Evolutionary conservation across 2,113 vertebrate genomes (phyloP), one percentile per base, ranked within the genome.

Genomic region (Indicator indicator): DNA sequence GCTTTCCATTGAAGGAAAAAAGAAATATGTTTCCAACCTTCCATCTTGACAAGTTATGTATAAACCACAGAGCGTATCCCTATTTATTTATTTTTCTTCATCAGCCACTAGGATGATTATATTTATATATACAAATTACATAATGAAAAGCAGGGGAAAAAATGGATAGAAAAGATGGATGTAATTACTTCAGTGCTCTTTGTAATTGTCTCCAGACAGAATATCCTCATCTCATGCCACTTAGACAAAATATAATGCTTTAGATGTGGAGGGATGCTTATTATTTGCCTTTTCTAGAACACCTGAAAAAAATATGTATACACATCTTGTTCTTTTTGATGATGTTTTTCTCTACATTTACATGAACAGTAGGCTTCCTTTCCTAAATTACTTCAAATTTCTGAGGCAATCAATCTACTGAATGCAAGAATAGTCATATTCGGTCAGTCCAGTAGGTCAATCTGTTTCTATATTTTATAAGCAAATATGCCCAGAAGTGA

Each of bases 81-180:
- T 97, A 76, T 94, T 96, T 97, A 88, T 96, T 96, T 97, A 86
- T 91, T 95, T 95, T 86, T 85, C 71, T 95, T 96, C 20, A 0
- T 86, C 89, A 88, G 65, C 23, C 60, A 56, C 56, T 40, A 93
- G 60, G 84, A 92, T 88, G 80, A 83, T 84, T 96, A 85, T 88
- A 92, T 95, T 97, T 95, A 86, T 94, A 84, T 60, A 90, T 32
- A 92, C 73, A 95, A 87, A 76, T 91, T 75, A 59, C 55, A 94
- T 95, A 97, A 95, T 94, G 74, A 97, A 94, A 95, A 95, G 26
- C 91, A 95, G 82, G 50, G 50, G 48, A 80, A 91, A 93, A 79
- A 93, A 42, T 20, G 62, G 27, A 71, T 65, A 7, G 5, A 82
- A 87, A 96, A 92, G 74, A 95, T 68, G 63, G 50, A 91, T 86